Base-by-base conservation (phyloP, 2,888 invertebrate genomes). In the Apoda limacodes region DNA sequence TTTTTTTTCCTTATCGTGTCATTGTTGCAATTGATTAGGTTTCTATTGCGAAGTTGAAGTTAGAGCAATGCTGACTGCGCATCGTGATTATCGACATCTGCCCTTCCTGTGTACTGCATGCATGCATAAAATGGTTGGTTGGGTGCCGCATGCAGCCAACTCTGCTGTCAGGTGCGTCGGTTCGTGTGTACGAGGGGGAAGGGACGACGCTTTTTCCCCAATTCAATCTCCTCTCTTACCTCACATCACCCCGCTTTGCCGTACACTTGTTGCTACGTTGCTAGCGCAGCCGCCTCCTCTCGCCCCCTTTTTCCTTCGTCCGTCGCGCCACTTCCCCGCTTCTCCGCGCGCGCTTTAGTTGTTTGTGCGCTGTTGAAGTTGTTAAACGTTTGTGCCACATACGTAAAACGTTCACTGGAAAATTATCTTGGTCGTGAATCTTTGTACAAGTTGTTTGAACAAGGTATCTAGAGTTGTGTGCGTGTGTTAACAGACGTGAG, bases 261-360 rank as follows among this genome's bases (percentile, higher is more conserved):
- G 72, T 68, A 75, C 75, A 78, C 76, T 78, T 78, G 76, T 80
- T 78, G 78, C 76, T 78, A 71, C 65, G 68, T 65, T 62, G 64
- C 55, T 38, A 52, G 57, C 59, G 60, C 60, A 63, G 58, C 53
- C 50, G 60, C 38, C 46, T 17, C 50, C 41, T 52, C 46, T 48
- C 48, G 30, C 25, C 49, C 51, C 46, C 48, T 53, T 46, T 56
- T 39, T 32, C 48, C 46, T 51, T 50, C 47, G 48, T 46, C 58
- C 67, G 57, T 66, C 63, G 46, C 52, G 47, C 47, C 51, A 54
- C 54, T 54, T 54, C 54, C 50, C 55, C 64, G 55, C 48, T 48
- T 50, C 48, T 48, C 56, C 56, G 52, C 53, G 70, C 69, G 68
- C 68, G 61, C 61, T 64, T 74, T 71, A 80, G 80, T 81, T 74